A percentile compares a stretch with the other conserved stretches of the same genome.
phyloP scores from a whole-genome alignment of 1,140 invertebrate genomes.

The Palaemon carinicauda region DNA sequence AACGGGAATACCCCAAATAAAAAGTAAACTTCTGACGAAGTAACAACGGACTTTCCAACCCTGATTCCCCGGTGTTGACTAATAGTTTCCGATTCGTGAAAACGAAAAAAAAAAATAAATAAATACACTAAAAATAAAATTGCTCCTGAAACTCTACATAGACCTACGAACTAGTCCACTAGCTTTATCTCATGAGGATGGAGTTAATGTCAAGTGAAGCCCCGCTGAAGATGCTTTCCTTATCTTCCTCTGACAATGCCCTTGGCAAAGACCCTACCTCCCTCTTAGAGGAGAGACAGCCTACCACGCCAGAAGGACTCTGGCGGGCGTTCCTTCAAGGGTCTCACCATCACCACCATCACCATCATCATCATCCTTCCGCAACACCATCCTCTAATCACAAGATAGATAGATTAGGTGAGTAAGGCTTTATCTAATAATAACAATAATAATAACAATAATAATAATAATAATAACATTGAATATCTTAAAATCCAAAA shows the following conservation, averaged over 20 bases:
- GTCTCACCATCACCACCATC: constrained; percentile 31
- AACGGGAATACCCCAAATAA: no score
- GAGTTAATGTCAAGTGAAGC: constrained; percentile 43
- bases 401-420: constrained; percentile 24
- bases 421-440: neutral
- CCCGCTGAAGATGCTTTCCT: constrained; percentile 41
- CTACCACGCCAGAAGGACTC: constrained; percentile 31
- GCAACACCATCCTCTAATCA: neutral
- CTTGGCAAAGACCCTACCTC: constrained; percentile 24
- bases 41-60: no score
- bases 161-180: neutral
- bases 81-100: no score
- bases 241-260: neutral
- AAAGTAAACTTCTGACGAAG: no score
- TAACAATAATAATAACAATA: neutral
- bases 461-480: neutral
- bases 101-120: neutral
- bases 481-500: no score
- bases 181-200: constrained; percentile 4
- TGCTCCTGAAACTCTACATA: neutral
- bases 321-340: constrained; percentile 48
- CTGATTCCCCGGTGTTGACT: no score
- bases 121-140: neutral
- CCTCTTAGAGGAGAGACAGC: constrained; percentile 28
- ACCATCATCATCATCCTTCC: constrained; percentile 17